Base-by-base conservation (phyloP, 2,797 vertebrate species). In the Carapus acus region DNA sequence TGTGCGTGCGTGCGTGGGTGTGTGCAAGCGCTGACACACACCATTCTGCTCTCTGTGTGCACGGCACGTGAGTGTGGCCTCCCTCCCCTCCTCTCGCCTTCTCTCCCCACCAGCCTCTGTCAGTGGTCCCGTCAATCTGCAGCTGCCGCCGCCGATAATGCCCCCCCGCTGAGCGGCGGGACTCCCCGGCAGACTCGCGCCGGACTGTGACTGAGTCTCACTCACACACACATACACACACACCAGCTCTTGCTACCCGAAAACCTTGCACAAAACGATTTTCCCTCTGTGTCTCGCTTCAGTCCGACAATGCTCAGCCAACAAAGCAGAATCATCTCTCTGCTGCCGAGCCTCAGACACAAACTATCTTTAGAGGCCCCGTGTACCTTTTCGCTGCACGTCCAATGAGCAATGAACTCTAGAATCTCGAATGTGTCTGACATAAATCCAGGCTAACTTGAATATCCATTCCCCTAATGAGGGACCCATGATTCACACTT, bases 121-220 rank as follows among this genome's bases (percentile, higher is more conserved):
- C 59, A 74, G 76, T 43, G 73, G 68, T 75, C 74, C 71, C 60
- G 43, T 81, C 75, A 81, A 62, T 77, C 74, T 81, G 77, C 79
- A 79, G 79, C 84, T 87, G 85, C 73, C 73, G 79, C 63, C 58
- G 74, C 77, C 66, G 86, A 87, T 87, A 87, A 86, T 77, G 55
- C 66, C 54, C 5, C 63, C 85, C 82, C 22, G 63, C 79, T 83
- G 84, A 76, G 82, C 68, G 50, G n/a, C 69, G 69, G 77, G 77
- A 74, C 74, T 83, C 81, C 77, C 66, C 82, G 79, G 78, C 74
- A 71, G 66, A 72, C 76, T 58, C 31, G 42, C 60, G 51, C 62
- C 50, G 54, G 50, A 74, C 51, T 54, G 72, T 58, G 59, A 71
- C 69, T n/a, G n/a, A n/a, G n/a, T n/a, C n/a, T n/a, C n/a, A n/a